A percentile compares a stretch with the other conserved stretches of the same genome.
phyloP scores from a whole-genome alignment of 1,140 invertebrate genomes.

The Drosophila pseudoobscura region DNA sequence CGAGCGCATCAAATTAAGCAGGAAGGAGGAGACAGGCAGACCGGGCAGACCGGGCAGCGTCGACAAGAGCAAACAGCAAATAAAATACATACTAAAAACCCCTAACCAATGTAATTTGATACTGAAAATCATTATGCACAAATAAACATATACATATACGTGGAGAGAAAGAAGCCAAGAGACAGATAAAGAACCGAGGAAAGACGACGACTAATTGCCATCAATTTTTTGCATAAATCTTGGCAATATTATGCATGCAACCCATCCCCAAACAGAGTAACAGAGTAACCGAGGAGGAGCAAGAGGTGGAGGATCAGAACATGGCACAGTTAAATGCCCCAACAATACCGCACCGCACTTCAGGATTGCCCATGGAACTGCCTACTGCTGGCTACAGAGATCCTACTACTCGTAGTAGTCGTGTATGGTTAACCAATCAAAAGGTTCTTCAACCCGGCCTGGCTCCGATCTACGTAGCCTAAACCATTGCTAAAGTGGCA shows the following conservation, averaged over 20 bases:
- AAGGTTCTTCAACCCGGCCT: slow-evolving; percentile 75
- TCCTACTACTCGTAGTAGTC: slow-evolving; percentile 4
- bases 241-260: slow-evolving; percentile 76
- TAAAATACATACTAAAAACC: slow-evolving; percentile 79
- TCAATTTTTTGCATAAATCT: slow-evolving; percentile 82
- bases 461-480: slow-evolving; percentile 56
- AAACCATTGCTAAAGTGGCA: slow-evolving; percentile 79
- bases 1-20: slow-evolving; percentile 75
- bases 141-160: slow-evolving; percentile 20
- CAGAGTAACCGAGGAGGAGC: not conserved
- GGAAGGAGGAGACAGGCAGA: slow-evolving; percentile 37
- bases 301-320: slow-evolving; percentile 30
- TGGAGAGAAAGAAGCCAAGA: slow-evolving; percentile 13
- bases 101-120: slow-evolving; percentile 80
- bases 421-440: slow-evolving; percentile 74
- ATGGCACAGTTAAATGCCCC: slow-evolving; percentile 71
- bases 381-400: slow-evolving; percentile 1
- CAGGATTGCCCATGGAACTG: slow-evolving; percentile 74
- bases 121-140: slow-evolving; percentile 78
- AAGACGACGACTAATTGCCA: slow-evolving; percentile 74
- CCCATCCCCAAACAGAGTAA: not conserved
- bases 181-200: slow-evolving; percentile 30
- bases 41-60: slow-evolving; percentile 24
- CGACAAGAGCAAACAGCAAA: slow-evolving; percentile 62
- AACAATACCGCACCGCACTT: slow-evolving; percentile 66